A percentile compares a stretch with the other conserved stretches of the same genome.
These are phyloP conservation scores for Antrozous pallidus DNA, from an alignment of 2,797 vertebrate genomes.

Conservation along the genomic window DNA sequence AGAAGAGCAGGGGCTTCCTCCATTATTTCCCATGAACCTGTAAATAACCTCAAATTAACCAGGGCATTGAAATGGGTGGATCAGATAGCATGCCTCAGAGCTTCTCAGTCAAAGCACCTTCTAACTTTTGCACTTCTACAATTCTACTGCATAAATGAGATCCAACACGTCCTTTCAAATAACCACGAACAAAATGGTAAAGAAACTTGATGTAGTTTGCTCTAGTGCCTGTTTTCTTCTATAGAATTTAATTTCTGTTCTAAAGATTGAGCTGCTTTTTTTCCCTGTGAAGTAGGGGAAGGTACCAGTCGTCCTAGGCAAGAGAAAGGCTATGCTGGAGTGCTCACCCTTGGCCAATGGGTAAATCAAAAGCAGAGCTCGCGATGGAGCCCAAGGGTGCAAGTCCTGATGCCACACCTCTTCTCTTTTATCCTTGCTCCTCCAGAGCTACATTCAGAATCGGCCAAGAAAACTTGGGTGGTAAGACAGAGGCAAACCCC, in stretches of 20 bases:
- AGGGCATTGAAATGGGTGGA: neutral
- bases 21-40: neutral
- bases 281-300: neutral
- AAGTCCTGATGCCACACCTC: neutral
- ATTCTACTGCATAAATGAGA: conserved; percentile 29
- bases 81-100: neutral
- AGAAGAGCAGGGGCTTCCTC: neutral
- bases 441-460: conserved; percentile 21
- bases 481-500: neutral
- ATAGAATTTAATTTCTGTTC: conserved; percentile 12
- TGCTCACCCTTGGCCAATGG: neutral
- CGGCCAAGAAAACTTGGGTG: neutral
- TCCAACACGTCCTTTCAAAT: conserved; percentile 44
- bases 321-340: neutral
- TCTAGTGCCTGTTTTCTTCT: conserved; percentile 9
- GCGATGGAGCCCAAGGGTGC: neutral
- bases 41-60: conserved; percentile 19
- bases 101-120: neutral
- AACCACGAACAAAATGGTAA: conserved; percentile 49
- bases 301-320: neutral
- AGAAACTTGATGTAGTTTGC: conserved; percentile 41
- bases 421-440: neutral
- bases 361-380: neutral
- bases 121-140: conserved; percentile 14
- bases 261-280: neutral